Conservation (phyloP, 2,888 invertebrate genomes). For the Machimus atricapillus region DNA sequence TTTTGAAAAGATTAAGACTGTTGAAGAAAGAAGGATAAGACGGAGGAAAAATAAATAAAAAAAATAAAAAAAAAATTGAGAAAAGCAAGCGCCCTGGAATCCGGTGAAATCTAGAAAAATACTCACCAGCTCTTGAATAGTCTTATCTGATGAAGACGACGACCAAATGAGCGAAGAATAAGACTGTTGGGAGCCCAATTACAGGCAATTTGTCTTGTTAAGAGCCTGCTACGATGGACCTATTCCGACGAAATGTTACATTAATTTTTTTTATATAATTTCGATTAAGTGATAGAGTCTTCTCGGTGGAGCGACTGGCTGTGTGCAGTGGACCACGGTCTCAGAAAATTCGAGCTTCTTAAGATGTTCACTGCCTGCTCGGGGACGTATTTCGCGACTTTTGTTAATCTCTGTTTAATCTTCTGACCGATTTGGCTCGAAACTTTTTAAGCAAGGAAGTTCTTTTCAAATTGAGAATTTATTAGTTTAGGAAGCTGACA, state of each 20-base stretch:
- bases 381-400: neutral
- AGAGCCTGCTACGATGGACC: slow-evolving; percentile 3
- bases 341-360: neutral
- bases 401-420: slow-evolving; percentile 28
- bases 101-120: slow-evolving; percentile 18
- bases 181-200: slow-evolving; percentile 40
- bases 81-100: neutral
- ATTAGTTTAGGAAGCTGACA: neutral
- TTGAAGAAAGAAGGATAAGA: slow-evolving; percentile 16
- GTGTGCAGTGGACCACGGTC: neutral
- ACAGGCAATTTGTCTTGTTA: slow-evolving; percentile 41
- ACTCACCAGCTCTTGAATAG: slow-evolving; percentile 29
- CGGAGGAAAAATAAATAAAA: slow-evolving; percentile 8
- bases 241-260: neutral
- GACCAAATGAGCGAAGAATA: slow-evolving; percentile 37
- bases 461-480: neutral
- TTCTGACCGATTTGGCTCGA: slow-evolving; percentile 23
- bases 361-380: neutral
- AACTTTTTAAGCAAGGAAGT: neutral
- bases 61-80: neutral
- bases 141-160: slow-evolving; percentile 38
- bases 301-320: neutral
- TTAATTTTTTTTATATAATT: slow-evolving; percentile 18
- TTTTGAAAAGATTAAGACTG: slow-evolving; percentile 38
- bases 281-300: slow-evolving; percentile 7